Base-by-base conservation (phyloP, 1,140 invertebrate genomes). In the Cecropterus lyciades region DNA sequence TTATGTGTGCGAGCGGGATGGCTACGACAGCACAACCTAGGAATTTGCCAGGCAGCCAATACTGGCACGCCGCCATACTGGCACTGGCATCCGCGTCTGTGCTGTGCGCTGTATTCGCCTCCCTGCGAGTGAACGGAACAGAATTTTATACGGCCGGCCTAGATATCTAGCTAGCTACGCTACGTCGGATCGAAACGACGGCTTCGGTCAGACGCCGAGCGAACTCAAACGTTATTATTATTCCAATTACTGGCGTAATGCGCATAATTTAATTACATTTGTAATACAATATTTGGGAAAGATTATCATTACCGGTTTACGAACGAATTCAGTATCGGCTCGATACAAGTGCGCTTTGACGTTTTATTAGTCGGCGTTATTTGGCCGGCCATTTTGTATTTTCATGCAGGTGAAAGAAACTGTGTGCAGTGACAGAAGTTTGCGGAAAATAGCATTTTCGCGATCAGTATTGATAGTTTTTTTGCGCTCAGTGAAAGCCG, bases 331-430 rank as follows among this genome's bases (percentile, higher is more conserved):
- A 20, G 8, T n/a, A 52, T 40, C 42, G 51, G 17, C 37, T 27
- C 17, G 5, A 40, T 40, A n/a, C 15, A 37, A 17, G 46, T 42
- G 33, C 37, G n/a, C 20, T 37, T 56, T 59, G 45, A 56, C 49
- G 24, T 33, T 30, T 10, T 53, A 33, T 53, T 73, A 66, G 73
- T 68, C 66, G 70, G 70, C 59, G 63, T 62, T 84, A 83, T 82
- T 85, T 85, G 55, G 78, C 79, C 83, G 82, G 86, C 86, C 86
- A 89, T 89, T 84, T 89, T 89, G 84, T 84, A 82, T 85, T 84
- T 78, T 82, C 74, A 57, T 77, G 65, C 59, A 67, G 69, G 63
- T 66, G 52, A 57, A 65, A 76, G 66, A 60, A 16, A 70, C 57
- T 42, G 51, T 33, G 56, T 60, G 65, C 66, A 65, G 65, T 73